Percentiles rank a stretch among this genome's conserved stretches.
These are phyloP conservation scores for Semicossyphus pulcher DNA, from an alignment of 2,113 vertebrate genomes.

Conservation along the genomic window DNA sequence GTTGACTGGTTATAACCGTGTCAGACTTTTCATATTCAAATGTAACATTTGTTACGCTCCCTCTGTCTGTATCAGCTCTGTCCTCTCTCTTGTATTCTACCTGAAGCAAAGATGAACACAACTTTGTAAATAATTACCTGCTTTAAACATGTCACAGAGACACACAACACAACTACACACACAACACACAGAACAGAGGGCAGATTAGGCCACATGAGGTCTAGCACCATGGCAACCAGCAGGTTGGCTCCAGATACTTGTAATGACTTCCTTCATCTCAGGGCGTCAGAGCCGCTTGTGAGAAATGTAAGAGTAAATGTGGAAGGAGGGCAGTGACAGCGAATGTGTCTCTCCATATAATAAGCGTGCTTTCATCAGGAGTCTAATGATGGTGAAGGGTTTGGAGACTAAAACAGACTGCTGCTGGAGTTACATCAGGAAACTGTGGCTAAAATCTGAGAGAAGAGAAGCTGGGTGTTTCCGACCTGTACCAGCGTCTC, in stretches of 20 bases:
- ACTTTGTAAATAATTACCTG: constrained; percentile 55
- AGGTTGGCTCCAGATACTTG: background rate
- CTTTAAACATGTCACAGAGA: background rate
- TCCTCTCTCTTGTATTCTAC: background rate
- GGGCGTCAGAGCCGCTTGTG: background rate
- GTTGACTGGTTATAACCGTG: too few species aligned
- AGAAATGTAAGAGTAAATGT: background rate
- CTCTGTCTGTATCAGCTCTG: constrained; percentile 14
- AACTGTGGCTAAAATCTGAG: too few species aligned
- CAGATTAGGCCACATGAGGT: background rate
- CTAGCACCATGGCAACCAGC: constrained; percentile 20
- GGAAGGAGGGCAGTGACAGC: background rate
- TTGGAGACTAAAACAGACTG: background rate
- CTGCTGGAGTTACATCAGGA: too few species aligned
- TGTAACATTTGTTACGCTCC: too few species aligned
- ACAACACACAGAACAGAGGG: background rate
- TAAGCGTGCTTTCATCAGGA: background rate
- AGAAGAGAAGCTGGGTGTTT: too few species aligned
- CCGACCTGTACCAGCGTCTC: too few species aligned
- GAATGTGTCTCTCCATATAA: background rate
- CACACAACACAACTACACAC: background rate
- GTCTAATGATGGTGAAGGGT: background rate
- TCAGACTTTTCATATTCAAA: too few species aligned
- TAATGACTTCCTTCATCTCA: constrained; percentile 14
- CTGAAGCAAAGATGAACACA: constrained; percentile 33